A percentile compares a stretch with the other conserved stretches of the same genome.
Conservation (phyloP, 2,888 invertebrate species). For the Baccha elongata region DNA sequence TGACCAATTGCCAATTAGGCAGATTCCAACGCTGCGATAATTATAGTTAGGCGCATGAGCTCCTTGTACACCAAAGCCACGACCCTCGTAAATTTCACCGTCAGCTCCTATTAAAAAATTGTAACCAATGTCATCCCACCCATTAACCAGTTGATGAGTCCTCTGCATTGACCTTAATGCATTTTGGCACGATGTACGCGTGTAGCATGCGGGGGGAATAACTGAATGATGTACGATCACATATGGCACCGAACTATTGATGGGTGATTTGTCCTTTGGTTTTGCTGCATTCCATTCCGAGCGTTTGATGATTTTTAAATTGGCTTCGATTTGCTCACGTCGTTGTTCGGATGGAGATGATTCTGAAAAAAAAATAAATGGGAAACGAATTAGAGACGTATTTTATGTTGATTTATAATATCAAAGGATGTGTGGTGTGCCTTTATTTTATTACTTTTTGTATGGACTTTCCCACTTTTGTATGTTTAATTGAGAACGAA, state of each 20-base stretch:
- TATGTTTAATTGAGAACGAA: neutral
- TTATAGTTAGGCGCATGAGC: conserved; percentile 87
- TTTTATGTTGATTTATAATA: conserved; percentile 7
- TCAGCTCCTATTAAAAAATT: conserved; percentile 88
- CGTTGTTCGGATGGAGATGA: neutral
- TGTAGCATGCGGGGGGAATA: conserved; percentile 84
- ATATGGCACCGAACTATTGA: conserved; percentile 84
- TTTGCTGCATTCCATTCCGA: conserved; percentile 84
- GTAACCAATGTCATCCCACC: conserved; percentile 86
- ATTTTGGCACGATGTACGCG: conserved; percentile 82
- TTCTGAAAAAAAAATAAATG: conserved; percentile 32
- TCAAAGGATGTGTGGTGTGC: neutral
- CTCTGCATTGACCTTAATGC: conserved; percentile 85
- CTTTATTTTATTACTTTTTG: neutral
- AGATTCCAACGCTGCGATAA: conserved; percentile 85
- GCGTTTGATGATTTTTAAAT: conserved; percentile 78
- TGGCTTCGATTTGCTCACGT: conserved; percentile 11
- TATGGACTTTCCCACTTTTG: neutral
- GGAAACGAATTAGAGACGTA: conserved; percentile 18
- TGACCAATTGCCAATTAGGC: conserved; percentile 83
- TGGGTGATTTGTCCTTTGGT: conserved; percentile 81
- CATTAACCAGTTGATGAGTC: conserved; percentile 83
- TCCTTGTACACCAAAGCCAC: conserved; percentile 86
- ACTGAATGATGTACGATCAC: conserved; percentile 87
- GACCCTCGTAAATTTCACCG: conserved; percentile 86